Base-by-base conservation (phyloP, 2,797 vertebrate species). In the Microcaecilia unicolor region DNA sequence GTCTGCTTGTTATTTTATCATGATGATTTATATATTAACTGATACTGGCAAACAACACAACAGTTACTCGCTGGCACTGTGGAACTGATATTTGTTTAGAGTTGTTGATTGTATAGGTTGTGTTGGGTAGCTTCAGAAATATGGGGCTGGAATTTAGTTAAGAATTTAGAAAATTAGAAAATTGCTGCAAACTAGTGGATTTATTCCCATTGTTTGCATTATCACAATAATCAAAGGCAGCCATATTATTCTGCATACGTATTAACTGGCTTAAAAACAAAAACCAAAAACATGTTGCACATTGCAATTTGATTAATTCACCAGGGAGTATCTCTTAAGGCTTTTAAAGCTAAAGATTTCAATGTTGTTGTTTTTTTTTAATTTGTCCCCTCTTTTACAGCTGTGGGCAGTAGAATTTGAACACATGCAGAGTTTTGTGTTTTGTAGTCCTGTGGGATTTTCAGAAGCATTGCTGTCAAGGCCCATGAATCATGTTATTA, bases 311-410 rank as follows among this genome's bases (percentile, higher is more conserved):
- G 79, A 81, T 76, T 80, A 73, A 81, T 74, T 80, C 80, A 72
- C 77, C 41, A 31, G 74, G 63, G 81, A 78, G 65, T 57, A 58
- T 83, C 78, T 81, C 80, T 79, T 83, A 84, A 83, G 84, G 83
- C 83, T 84, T 84, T 83, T 81, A 83, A 83, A 85, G 76, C 84
- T 83, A 80, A 85, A 83, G 74, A 81, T 72, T n/a, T n/a, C n/a
- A n/a, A n/a, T n/a, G n/a, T n/a, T n/a, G n/a, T n/a, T n/a, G n/a
- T n/a, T n/a, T n/a, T n/a, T 80, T 84, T 83, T 83, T 75, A 73
- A 78, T 80, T 32, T 74, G 62, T 67, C 50, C 59, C 67, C 61
- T 48, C 47, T 76, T 72, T 81, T 83, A 77, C 84, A 80, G 83
- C 83, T 84, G 72, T 80, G 85, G 81, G 83, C 83, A 81, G 76